These are phyloP conservation scores for Neodiprion fabricii DNA, from an alignment of 1,140 invertebrate genomes.

Conservation along the genomic window DNA sequence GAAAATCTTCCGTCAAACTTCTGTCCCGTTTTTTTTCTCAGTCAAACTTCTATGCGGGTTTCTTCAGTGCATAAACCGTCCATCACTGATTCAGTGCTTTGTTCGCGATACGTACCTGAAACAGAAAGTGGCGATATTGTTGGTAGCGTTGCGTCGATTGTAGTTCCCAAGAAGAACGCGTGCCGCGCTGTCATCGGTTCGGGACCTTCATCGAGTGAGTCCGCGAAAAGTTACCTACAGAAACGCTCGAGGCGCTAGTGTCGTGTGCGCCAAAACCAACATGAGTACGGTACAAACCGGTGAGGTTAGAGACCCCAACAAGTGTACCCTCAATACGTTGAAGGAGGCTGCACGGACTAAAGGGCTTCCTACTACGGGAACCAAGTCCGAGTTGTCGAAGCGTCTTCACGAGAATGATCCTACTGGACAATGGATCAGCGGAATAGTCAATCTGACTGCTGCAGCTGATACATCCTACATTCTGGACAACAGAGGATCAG, in stretches of 20 bases:
- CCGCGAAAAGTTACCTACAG: not conserved
- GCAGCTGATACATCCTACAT: not conserved
- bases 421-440: not conserved
- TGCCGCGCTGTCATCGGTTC: not conserved
- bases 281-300: not conserved
- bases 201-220: not conserved
- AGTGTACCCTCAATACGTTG: not conserved
- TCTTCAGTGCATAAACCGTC: not conserved
- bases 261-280: not conserved
- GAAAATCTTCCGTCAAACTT: not conserved
- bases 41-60: not conserved
- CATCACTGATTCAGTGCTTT: not conserved
- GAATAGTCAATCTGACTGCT: not conserved
- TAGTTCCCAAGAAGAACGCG: not conserved
- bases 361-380: not conserved
- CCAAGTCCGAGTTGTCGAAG: not conserved
- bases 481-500: not conserved
- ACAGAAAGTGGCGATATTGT: not conserved
- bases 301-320: conserved; percentile 7
- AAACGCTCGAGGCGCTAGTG: not conserved
- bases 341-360: not conserved
- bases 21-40: not conserved
- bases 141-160: not conserved
- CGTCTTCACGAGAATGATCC: not conserved
- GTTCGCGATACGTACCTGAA: not conserved